Base-by-base conservation (phyloP, 1,140 invertebrate species). In the Ceratosolen solmsi region DNA sequence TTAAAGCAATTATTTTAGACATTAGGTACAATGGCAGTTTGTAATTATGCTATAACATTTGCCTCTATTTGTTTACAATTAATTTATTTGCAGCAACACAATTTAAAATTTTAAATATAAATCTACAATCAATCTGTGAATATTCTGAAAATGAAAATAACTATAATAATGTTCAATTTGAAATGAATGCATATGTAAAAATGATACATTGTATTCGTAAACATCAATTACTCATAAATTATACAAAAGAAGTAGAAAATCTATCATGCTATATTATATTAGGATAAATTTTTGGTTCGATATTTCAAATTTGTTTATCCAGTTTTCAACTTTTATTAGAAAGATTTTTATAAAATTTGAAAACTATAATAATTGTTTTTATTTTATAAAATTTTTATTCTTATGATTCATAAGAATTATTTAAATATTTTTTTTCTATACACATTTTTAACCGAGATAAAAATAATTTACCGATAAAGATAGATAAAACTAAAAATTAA, bases 301-400 rank as follows among this genome's bases (percentile, higher is more conserved):
- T 85, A 13, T 70, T 82, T 33, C 83, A 85, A 80, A 84, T 87
- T 22, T 87, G 87, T 78, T 84, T 86, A 46, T 82, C 83, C 15
- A 84, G 84, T 25, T 84, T 87, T 80, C 86, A 88, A 80, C 72
- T 87, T 60, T 7, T 88, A 33, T 56, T 86, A 73, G 86, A 87
- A 83, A 84, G 70, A 72, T 74, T 76, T 4, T n/a, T 22, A 17
- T 68, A 22, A 25, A 63, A 63, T 41, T 51, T 51, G 27, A 72
- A 72, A 51, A 17, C 8, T 72, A n/a, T 49, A 8, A 72, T 51
- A 72, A 72, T n/a, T 25, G 36, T 38, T 68, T 38, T 63, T 68
- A 33, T 38, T 38, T 38, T 22, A 8, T 22, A 38, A 17, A 20
- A 38, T 46, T 68, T 27, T 30, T 27, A 63, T 63, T 46, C 41